phyloP scores from a whole-genome alignment of 2,888 invertebrate species.

The Teleogryllus oceanicus region DNA sequence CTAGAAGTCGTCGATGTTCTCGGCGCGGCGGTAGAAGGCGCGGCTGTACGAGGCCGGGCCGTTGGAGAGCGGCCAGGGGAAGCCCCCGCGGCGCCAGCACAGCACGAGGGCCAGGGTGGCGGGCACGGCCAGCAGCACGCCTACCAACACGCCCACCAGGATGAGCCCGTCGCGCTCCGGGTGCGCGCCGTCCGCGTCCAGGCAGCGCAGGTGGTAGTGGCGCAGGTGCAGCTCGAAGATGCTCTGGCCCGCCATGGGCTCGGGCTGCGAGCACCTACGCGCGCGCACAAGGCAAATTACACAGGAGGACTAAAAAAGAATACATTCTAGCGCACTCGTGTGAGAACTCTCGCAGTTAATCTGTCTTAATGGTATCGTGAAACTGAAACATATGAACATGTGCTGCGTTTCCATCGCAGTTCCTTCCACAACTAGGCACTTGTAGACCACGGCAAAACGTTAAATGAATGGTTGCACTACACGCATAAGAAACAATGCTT shows the following conservation, averaged over 20 bases:
- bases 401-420: too few species aligned
- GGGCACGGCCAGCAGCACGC: slow-evolving; percentile 65
- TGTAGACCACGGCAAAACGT: too few species aligned
- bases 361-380: too few species aligned
- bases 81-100: slow-evolving; percentile 51
- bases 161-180: slow-evolving; percentile 68
- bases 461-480: too few species aligned
- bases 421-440: too few species aligned
- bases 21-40: too few species aligned
- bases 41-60: too few species aligned
- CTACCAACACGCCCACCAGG: slow-evolving; percentile 64
- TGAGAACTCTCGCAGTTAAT: too few species aligned
- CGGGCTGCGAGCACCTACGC: slow-evolving; percentile 62
- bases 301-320: background rate
- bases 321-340: background rate
- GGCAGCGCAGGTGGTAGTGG: slow-evolving; percentile 61
- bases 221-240: slow-evolving; percentile 57
- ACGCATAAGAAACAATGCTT: too few species aligned
- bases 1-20: too few species aligned
- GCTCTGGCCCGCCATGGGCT: slow-evolving; percentile 59
- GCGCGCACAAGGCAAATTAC: background rate
- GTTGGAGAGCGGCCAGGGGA: slow-evolving; percentile 44
- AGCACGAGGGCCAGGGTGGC: slow-evolving; percentile 58
- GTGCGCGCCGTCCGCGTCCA: slow-evolving; percentile 60
- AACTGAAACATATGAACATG: too few species aligned